Conservation (phyloP, 2,888 invertebrate genomes). For the Stenichneumon culpator region DNA sequence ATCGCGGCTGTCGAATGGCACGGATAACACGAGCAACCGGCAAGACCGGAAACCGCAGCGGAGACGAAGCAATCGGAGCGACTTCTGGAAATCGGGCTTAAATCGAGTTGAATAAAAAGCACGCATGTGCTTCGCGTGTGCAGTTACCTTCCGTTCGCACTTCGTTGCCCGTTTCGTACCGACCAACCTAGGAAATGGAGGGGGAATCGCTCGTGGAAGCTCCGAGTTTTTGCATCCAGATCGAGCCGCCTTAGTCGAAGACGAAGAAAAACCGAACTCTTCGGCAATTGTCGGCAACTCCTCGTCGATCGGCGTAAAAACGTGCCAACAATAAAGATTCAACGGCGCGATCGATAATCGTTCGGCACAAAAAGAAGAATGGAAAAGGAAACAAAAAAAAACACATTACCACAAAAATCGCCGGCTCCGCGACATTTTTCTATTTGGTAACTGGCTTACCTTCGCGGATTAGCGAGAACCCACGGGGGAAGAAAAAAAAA, state of each 20-base stretch:
- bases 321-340: not conserved
- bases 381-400: not conserved
- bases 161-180: conserved; percentile 12
- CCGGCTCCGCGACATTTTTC: not conserved
- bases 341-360: not conserved
- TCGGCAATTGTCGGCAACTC: conserved; percentile 30
- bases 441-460: not conserved
- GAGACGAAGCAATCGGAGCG: not conserved
- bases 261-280: conserved; percentile 50
- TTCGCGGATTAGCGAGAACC: not conserved
- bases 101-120: not conserved
- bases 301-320: not conserved
- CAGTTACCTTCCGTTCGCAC: not conserved
- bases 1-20: no score
- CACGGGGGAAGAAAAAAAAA: conserved; percentile 7
- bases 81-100: not conserved
- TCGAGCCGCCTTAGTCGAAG: conserved; percentile 17
- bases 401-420: not conserved
- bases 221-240: conserved; percentile 43
- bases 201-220: conserved; percentile 34
- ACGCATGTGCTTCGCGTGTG: not conserved
- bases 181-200: conserved; percentile 13
- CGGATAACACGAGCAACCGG: not conserved
- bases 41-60: not conserved
- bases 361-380: not conserved